These are phyloP conservation scores for Tipula lateralis DNA, from an alignment of 2,888 invertebrate genomes.

Conservation along the genomic window DNA sequence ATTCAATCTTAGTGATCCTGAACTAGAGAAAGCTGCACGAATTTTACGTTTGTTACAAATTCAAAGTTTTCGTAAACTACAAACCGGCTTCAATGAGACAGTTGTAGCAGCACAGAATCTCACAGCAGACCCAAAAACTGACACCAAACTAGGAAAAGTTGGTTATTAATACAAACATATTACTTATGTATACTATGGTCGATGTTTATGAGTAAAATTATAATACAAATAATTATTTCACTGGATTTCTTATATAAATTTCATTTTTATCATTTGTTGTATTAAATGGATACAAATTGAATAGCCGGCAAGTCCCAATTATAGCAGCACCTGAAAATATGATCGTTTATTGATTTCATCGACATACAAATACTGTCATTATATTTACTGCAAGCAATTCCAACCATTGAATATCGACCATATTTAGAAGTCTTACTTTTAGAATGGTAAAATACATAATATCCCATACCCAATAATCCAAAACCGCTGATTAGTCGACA, in stretches of 20 bases:
- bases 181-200: neutral
- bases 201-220: neutral
- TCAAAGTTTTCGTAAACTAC: constrained; percentile 55
- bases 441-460: constrained; percentile 55
- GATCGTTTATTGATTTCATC: neutral
- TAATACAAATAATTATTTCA: constrained; percentile 43
- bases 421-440: constrained; percentile 52
- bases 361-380: neutral
- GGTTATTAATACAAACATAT: constrained; percentile 54
- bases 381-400: constrained; percentile 28
- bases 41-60: constrained; percentile 70
- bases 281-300: constrained; percentile 41
- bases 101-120: constrained; percentile 87
- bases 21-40: constrained; percentile 67
- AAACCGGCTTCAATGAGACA: constrained; percentile 90
- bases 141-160: constrained; percentile 89
- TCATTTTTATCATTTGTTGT: neutral
- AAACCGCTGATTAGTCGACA: constrained; percentile 58
- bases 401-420: constrained; percentile 44
- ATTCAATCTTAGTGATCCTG: constrained; percentile 63
- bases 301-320: constrained; percentile 55
- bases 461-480: constrained; percentile 60
- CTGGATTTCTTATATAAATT: constrained; percentile 25
- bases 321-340: constrained; percentile 51
- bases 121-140: constrained; percentile 96